Evolutionary conservation across 2,888 invertebrate species (phyloP).

Genomic region (Baronia brevicornis): DNA sequence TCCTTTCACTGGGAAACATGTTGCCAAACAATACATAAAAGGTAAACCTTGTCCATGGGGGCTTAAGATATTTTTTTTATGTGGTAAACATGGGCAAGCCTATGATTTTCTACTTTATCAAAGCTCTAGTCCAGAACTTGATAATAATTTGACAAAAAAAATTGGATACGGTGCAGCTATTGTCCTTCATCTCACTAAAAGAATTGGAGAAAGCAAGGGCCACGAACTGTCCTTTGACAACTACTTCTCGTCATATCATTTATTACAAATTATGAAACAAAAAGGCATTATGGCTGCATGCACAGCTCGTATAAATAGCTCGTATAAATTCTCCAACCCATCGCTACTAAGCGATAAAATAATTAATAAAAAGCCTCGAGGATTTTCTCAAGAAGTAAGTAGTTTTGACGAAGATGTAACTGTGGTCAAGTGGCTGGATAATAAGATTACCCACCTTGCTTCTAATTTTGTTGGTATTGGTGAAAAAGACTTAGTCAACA

Average conservation of each 20-base stretch:
- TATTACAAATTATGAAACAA: constrained; percentile 18
- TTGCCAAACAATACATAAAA: constrained; percentile 18
- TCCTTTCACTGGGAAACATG: neutral
- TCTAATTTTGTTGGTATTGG: constrained; percentile 17
- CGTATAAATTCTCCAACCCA: too few relatives aligned
- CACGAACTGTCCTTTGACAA: constrained; percentile 22
- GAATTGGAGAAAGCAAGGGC: constrained; percentile 22
- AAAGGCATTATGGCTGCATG: constrained; percentile 17
- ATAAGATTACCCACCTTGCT: constrained; percentile 8
- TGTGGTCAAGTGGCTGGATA: constrained; percentile 19
- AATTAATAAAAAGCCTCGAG: constrained; percentile 15
- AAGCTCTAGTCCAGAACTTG: constrained; percentile 22
- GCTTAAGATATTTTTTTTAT: constrained; percentile 23
- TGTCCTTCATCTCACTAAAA: constrained; percentile 22
- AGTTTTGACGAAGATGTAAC: constrained; percentile 18
- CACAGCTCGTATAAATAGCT: constrained; percentile 20
- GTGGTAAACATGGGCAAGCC: constrained; percentile 24
- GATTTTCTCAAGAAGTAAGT: constrained; percentile 17
- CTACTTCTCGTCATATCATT: constrained; percentile 17
- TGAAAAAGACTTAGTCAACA: constrained; percentile 15
- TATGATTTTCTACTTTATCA: constrained; percentile 27
- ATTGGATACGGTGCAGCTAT: constrained; percentile 23
- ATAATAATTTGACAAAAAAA: constrained; percentile 19
- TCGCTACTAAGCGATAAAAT: constrained; percentile 17
- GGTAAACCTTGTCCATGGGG: constrained; percentile 26